Percentiles rank a stretch among this genome's conserved stretches.
Evolutionary conservation across 2,113 vertebrate genomes (phyloP).

Genomic region (Polypterus senegalus): DNA sequence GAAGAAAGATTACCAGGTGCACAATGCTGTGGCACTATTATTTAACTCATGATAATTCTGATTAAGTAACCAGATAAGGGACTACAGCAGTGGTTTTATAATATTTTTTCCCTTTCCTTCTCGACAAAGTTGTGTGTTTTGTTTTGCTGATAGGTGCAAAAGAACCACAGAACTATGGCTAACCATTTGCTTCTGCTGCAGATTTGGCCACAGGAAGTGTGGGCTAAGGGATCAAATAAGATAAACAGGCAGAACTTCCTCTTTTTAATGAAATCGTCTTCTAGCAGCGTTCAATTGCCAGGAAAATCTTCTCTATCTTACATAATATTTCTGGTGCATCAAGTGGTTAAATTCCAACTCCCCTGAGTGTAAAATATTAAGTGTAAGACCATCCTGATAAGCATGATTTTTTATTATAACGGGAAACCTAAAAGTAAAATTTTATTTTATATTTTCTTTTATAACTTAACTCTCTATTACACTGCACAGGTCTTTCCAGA

Average conservation of each 20-base stretch:
- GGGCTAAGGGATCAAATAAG: conserved; percentile 29
- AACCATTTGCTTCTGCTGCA: conserved; percentile 15
- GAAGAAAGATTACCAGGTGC: conserved; percentile 21
- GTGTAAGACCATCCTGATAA: too few relatives aligned
- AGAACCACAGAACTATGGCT: conserved; percentile 27
- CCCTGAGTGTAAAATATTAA: too few relatives aligned
- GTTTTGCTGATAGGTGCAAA: conserved; percentile 33
- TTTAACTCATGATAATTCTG: conserved; percentile 36
- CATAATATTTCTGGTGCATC: conserved; percentile 12
- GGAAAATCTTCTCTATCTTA: conserved; percentile 9
- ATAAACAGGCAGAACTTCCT: conserved; percentile 48
- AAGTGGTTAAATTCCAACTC: too few relatives aligned
- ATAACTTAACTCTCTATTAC: too few relatives aligned
- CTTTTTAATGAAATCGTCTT: conserved; percentile 34
- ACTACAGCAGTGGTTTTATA: conserved; percentile 26
- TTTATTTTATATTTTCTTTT: too few relatives aligned
- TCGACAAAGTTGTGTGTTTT: conserved; percentile 17
- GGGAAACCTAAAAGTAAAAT: too few relatives aligned
- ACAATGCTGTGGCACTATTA: conserved; percentile 30
- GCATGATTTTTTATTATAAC: too few relatives aligned
- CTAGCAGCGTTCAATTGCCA: conserved; percentile 18
- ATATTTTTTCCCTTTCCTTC: conserved; percentile 32
- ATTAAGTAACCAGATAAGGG: conserved; percentile 28
- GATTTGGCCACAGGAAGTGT: conserved; percentile 49
- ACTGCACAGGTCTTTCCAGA: too few relatives aligned